Evolutionary conservation across 2,797 vertebrate species (phyloP).

Genomic region (Helarctos malayanus): DNA sequence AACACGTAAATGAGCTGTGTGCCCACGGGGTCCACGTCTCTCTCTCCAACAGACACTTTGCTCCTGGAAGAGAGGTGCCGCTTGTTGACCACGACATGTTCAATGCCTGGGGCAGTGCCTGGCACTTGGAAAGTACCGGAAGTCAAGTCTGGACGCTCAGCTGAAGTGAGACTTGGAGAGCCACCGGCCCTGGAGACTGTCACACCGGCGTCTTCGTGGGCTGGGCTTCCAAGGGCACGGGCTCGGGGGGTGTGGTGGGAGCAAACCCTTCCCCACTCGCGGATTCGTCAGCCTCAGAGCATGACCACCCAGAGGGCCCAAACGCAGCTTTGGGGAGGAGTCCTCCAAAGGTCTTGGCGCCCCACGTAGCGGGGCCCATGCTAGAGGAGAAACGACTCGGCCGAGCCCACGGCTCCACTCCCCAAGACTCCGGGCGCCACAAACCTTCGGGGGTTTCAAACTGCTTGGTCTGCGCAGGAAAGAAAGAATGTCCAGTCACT

Average conservation of each 20-base stretch:
- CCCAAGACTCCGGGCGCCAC: fast-evolving
- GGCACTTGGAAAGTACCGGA: neutral
- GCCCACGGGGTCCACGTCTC: fast-evolving
- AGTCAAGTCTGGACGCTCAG: neutral
- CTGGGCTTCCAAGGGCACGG: neutral
- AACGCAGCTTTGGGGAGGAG: neutral
- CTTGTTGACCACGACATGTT: fast-evolving
- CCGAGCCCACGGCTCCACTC: fast-evolving
- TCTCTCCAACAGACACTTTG: neutral
- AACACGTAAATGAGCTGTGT: neutral
- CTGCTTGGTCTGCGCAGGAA: neutral
- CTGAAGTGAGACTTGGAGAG: neutral
- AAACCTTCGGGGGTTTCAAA: neutral
- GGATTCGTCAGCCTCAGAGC: fast-evolving
- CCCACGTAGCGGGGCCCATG: fast-evolving
- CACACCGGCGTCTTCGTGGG: fast-evolving
- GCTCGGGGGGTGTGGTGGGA: neutral
- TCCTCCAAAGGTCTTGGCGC: neutral
- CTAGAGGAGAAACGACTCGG: neutral
- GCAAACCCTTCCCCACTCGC: fast-evolving
- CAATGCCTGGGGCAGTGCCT: neutral
- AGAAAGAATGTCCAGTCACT: fast-evolving
- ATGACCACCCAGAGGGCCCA: neutral
- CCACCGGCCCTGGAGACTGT: neutral
- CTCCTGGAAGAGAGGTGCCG: neutral